Percentiles rank a stretch among this genome's conserved stretches.
Evolutionary conservation across 2,797 vertebrate genomes (phyloP).

Genomic region (Myoxocephalus aenaeus): DNA sequence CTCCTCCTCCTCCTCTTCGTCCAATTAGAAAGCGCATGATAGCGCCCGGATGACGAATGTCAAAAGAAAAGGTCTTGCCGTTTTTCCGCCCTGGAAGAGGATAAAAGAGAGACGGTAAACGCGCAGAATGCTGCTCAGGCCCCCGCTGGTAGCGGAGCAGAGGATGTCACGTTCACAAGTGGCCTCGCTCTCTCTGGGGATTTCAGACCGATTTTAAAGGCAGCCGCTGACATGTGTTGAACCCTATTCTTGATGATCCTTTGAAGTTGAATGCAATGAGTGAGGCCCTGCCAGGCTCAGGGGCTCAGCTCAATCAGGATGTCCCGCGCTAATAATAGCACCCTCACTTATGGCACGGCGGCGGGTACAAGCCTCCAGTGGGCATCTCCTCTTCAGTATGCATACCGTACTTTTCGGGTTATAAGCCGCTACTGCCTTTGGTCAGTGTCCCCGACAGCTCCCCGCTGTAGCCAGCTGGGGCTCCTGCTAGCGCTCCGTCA

Average conservation of each 20-base stretch:
- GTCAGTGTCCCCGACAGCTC: too few species aligned
- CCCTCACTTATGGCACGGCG: conserved; percentile 41
- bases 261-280: conserved; percentile 66
- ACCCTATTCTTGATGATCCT: conserved; percentile 65
- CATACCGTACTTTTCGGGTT: too few species aligned
- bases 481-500: too few species aligned
- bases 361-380: conserved; percentile 32
- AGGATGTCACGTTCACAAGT: conserved; percentile 40
- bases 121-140: conserved; percentile 20
- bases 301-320: conserved; percentile 55
- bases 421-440: too few species aligned
- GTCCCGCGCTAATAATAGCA: conserved; percentile 68
- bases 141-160: conserved; percentile 15
- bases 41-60: conserved; percentile 53
- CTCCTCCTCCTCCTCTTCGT: conserved; percentile 32
- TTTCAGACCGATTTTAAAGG: conserved; percentile 69
- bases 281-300: conserved; percentile 48
- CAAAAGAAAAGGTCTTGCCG: conserved; percentile 59
- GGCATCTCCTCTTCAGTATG: conserved; percentile 11
- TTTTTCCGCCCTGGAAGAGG: conserved; percentile 55
- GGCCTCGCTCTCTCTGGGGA: conserved; percentile 53
- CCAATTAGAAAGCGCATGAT: conserved; percentile 57
- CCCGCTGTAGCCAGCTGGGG: too few species aligned
- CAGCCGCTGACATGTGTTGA: conserved; percentile 53
- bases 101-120: conserved; percentile 53